Evolutionary conservation across 2,888 invertebrate species (phyloP), one percentile per base, ranked within the genome.

Genomic region (Icerya purchasi): DNA sequence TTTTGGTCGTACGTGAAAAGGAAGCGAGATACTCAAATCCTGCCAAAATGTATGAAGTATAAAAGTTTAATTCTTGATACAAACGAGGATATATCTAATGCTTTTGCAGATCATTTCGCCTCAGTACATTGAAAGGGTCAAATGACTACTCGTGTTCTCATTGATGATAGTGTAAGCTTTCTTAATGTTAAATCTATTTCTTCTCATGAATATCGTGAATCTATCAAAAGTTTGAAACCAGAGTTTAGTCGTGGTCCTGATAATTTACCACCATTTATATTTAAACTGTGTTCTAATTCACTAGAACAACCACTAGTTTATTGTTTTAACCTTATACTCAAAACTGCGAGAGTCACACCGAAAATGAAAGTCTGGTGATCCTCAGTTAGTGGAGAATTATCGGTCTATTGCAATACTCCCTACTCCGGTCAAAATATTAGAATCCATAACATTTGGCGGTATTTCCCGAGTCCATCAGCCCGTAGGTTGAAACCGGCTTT

Each of bases 391-490:
- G 5, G 36, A 14, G 14, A 36, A 36, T 36, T 36, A 36, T 36
- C 36, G 36, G 14, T 8, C 36, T 36, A 36, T 36, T 36, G 36
- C 36, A 36, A 36, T 36, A 36, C 36, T 36, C 5, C 36, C 36
- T 36, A 8, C 14, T 36, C 36, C 36, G 14, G 36, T 36, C 14
- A 36, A 36, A 36, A 36, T 36, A 36, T 36, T 36, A 36, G 5
- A 36, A 36, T 36, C 36, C 14, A 36, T 36, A 36, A 36, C 14
- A 36, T 64, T 51, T 19, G 22, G n/a, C n/a, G n/a, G n/a, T n/a
- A n/a, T n/a, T n/a, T n/a, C n/a, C n/a, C 25, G 23, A 2, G 3
- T 20, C 19, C n/a, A n/a, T n/a, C n/a, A n/a, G n/a, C n/a, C n/a
- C n/a, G n/a, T n/a, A n/a, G n/a, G n/a, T 49, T 49, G 18, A 10